Percentiles rank a stretch among this genome's conserved stretches.
Conservation (phyloP, 2,888 invertebrate genomes). For the Fissipunctia ypsillon region DNA sequence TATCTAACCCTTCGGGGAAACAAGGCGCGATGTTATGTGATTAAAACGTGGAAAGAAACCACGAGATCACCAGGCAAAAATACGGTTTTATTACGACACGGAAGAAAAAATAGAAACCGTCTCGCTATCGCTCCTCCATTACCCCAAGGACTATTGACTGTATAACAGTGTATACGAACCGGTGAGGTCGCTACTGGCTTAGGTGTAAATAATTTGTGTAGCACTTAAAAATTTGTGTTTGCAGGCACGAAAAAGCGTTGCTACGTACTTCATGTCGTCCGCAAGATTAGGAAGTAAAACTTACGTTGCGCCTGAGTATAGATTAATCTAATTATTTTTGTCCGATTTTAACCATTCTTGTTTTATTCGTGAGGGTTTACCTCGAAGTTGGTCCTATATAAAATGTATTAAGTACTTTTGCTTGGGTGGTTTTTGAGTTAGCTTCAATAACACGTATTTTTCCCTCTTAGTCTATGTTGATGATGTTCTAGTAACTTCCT, state of each 20-base stretch:
- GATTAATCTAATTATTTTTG: no score
- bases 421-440: no score
- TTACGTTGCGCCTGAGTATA: conserved; percentile 13
- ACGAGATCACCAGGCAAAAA: no score
- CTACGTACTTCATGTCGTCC: conserved; percentile 54
- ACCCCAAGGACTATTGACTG: conserved; percentile 32
- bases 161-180: conserved; percentile 56
- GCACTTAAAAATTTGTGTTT: conserved; percentile 70
- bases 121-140: conserved; percentile 27
- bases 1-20: background rate
- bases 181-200: conserved; percentile 67
- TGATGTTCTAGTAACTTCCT: no score
- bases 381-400: no score
- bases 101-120: no score
- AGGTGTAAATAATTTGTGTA: conserved; percentile 71
- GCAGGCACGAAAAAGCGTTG: conserved; percentile 60
- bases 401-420: no score
- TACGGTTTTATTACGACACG: background rate
- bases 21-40: background rate
- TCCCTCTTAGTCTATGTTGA: no score
- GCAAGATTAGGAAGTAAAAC: conserved; percentile 58
- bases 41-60: background rate
- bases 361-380: no score
- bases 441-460: no score
- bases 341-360: no score